These are phyloP conservation scores for Helicoverpa armigera DNA, from an alignment of 1,140 invertebrate genomes.

Conservation along the genomic window DNA sequence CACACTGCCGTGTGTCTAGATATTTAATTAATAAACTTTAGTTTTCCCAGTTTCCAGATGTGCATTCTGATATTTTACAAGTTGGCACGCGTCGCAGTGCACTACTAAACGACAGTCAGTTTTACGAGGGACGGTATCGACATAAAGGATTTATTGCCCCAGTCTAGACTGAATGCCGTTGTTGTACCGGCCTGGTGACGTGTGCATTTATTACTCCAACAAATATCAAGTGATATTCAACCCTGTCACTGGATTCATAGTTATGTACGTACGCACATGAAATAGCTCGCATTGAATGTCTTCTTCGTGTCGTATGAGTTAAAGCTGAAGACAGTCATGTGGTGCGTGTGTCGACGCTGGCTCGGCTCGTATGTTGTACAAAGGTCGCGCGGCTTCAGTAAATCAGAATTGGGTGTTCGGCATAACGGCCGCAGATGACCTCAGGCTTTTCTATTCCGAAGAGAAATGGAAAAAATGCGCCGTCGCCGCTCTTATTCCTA, in stretches of 20 bases:
- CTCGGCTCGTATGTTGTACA: constrained; percentile 45
- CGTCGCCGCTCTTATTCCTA: constrained; percentile 13
- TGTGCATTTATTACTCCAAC: no score
- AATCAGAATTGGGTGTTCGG: constrained; percentile 65
- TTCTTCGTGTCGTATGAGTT: no score
- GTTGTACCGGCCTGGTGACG: no score
- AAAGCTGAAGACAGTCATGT: no score
- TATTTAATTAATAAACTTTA: no score
- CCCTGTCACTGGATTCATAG: no score
- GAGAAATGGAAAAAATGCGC: constrained; percentile 29
- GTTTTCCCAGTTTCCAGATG: not conserved
- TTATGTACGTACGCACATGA: no score
- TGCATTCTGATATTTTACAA: not conserved
- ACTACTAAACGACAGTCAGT: constrained; percentile 6
- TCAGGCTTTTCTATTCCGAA: constrained; percentile 30
- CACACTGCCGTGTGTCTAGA: no score
- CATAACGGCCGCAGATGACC: constrained; percentile 59
- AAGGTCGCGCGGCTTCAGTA: constrained; percentile 56
- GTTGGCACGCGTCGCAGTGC: not conserved
- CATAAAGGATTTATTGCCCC: not conserved
- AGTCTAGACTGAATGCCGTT: not conserved
- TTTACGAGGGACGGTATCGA: not conserved
- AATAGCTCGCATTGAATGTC: no score
- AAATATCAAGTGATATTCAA: no score
- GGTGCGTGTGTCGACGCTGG: not conserved